Conservation (phyloP, 2,113 vertebrate genomes). For the Varanus salvator region DNA sequence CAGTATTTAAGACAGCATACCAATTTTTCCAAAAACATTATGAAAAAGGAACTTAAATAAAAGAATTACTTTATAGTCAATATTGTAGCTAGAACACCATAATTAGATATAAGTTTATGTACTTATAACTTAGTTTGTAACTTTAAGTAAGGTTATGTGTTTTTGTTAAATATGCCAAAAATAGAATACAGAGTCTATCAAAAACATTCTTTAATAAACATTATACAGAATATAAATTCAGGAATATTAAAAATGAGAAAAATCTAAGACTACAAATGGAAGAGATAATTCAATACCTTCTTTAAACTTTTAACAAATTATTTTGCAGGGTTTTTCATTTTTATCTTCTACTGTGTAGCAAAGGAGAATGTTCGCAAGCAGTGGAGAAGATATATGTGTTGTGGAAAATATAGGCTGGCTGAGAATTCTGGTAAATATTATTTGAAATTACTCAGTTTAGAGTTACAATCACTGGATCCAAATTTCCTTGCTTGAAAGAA, state of each 20-base stretch:
- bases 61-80: not conserved
- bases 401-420: constrained; percentile 88
- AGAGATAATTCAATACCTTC: not conserved
- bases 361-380: constrained; percentile 94
- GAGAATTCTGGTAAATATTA: constrained; percentile 89
- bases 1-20: not conserved
- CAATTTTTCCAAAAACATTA: not conserved
- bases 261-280: not conserved
- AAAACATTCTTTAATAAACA: not conserved
- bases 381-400: constrained; percentile 93
- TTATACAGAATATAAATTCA: not conserved
- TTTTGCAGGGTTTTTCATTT: constrained; percentile 91
- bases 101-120: not conserved
- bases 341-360: constrained; percentile 93
- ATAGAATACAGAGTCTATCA: not conserved
- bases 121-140: no score
- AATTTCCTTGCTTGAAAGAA: not conserved
- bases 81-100: not conserved
- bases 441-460: not conserved
- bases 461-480: not conserved
- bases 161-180: not conserved
- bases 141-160: not conserved
- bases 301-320: not conserved
- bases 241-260: not conserved
- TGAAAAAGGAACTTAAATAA: not conserved